A percentile compares a stretch with the other conserved stretches of the same genome.
These are phyloP conservation scores for Metacarcinus magister DNA, from an alignment of 2,888 invertebrate species.

Conservation along the genomic window DNA sequence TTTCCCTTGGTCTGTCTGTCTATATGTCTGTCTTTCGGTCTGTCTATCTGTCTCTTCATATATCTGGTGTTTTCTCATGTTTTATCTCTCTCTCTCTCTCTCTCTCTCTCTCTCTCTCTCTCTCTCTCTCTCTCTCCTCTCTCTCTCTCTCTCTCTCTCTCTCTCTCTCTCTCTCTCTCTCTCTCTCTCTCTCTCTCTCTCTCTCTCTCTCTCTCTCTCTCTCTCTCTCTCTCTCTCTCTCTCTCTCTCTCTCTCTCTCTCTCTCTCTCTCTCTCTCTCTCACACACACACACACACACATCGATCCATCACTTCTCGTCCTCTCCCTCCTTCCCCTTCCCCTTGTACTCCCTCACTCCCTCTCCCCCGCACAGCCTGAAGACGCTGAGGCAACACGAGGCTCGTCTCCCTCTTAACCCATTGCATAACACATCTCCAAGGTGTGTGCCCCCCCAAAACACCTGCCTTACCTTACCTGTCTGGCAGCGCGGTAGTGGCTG, in stretches of 20 bases:
- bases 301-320: not conserved
- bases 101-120: slow-evolving; percentile 9
- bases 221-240: not conserved
- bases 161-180: not conserved
- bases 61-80: no score
- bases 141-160: not conserved
- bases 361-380: not conserved
- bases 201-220: not conserved
- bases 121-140: not conserved
- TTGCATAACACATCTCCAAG: not conserved
- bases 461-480: not conserved
- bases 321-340: not conserved
- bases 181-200: not conserved
- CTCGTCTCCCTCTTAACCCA: not conserved
- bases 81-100: not conserved
- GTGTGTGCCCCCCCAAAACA: not conserved
- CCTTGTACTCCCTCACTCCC: slow-evolving; percentile 32
- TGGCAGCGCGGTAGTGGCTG: not conserved
- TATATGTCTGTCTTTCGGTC: no score
- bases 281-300: no score
- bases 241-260: not conserved
- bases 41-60: no score
- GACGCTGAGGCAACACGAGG: no score
- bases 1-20: no score
- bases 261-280: not conserved